Base-by-base conservation (phyloP, 2,113 vertebrate genomes). In the Hippocampus guttulatus region DNA sequence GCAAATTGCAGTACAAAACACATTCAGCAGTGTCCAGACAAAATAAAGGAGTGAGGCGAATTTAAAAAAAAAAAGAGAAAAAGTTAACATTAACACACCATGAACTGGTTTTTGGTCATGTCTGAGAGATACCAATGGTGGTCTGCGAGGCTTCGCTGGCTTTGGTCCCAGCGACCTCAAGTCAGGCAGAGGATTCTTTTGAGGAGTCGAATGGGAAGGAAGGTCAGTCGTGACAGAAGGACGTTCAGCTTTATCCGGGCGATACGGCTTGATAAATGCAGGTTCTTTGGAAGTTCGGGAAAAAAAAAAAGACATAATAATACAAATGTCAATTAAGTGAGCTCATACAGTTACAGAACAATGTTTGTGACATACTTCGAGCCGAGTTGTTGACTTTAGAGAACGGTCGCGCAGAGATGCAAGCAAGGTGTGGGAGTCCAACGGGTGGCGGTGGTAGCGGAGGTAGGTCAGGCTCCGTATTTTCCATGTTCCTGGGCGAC, bases 71-170 rank as follows among this genome's bases (percentile, higher is more conserved):
- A 3, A 23, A 62, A 49, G 8, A 49, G 11, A 2, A 25, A 27
- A 10, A 1, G 15, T 20, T 45, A 10, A 0, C 40, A 20, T 23
- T 20, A 54, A 58, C 67, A n/a, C 55, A 86, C 80, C 78, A 9
- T 75, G 25, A 21, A 11, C 21, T 33, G 49, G 72, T 2, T 1
- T 15, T 18, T 18, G 64, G 69, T 84, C 88, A 52, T 25, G 5
- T 33, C 79, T 54, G 33, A 98, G 90, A 67, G 93, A 90, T 41
- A 95, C 85, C 0, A n/a, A n/a, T 0, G 87, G 92, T 25, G 95
- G 95, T 78, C 93, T 94, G 1, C 70, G 64, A 2, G 95, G 94
- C 73, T 97, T 98, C 47, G 9, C 11, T 33, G 95, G 95, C 38
- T 80, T 70, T 6, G 85, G 84, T 11, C 94, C 92, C 70, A 95